Base-by-base conservation (phyloP, 2,888 invertebrate species). In the Alloscopus bannaensis region DNA sequence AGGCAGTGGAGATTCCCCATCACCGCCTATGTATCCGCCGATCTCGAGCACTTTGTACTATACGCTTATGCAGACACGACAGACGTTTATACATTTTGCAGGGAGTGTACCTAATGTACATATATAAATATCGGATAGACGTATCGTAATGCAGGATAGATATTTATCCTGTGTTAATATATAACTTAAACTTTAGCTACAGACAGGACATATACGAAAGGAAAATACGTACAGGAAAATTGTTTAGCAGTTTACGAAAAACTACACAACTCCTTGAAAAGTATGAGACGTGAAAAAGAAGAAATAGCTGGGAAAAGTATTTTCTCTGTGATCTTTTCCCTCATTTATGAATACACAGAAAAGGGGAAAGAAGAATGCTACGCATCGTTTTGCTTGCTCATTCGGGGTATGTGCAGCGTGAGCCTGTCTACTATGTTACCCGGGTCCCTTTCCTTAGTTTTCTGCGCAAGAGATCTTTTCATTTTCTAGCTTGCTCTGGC, bases 381-480 rank as follows among this genome's bases (percentile, higher is more conserved):
- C 24, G 22, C 52, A 52, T 52, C 52, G n/a, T n/a, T n/a, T n/a
- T 36, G 36, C 1, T 36, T 4, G 66, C 66, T 42, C 50, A 18
- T 22, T n/a, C n/a, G n/a, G 26, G 57, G n/a, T 57, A 16, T 65
- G 45, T 59, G 20, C 29, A 50, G 52, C 47, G 50, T 52, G 52
- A 24, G 29, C 50, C 13, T n/a, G n/a, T n/a, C n/a, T n/a, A n/a
- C n/a, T n/a, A n/a, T n/a, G n/a, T n/a, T n/a, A n/a, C n/a, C n/a
- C n/a, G n/a, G n/a, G n/a, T n/a, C n/a, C n/a, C 24, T 29, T 73
- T 65, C 45, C 45, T 31, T 22, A 64, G 52, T 62, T 69, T 64
- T 73, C 72, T 73, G 72, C 72, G 72, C 72, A 73, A 73, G 65
- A 64, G 64, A 55, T 65, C 64, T 71, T 71, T 71, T 52, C 65